Evolutionary conservation across 1,140 invertebrate genomes (phyloP).

Genomic region (Berghia stephanieae): DNA sequence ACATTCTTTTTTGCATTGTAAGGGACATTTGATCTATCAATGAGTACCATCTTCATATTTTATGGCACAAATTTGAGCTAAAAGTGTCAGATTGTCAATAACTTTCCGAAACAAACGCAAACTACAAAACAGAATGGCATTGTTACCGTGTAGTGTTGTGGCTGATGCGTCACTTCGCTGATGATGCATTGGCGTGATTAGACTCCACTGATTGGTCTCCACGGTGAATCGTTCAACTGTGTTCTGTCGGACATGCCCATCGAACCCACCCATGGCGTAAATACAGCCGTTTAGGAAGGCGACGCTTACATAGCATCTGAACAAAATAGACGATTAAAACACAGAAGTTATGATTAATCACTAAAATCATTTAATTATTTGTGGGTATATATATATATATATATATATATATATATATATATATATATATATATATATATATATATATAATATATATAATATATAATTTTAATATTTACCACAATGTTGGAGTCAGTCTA

Average conservation of each 20-base stretch:
- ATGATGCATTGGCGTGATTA: constrained; percentile 68
- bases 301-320: constrained; percentile 71
- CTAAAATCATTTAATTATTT: neutral
- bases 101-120: neutral
- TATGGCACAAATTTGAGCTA: neutral
- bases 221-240: constrained; percentile 68
- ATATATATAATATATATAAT: neutral
- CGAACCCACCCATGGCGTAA: constrained; percentile 78
- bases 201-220: constrained; percentile 66
- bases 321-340: neutral
- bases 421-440: neutral
- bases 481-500: too few species aligned
- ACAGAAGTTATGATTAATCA: neutral
- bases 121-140: neutral
- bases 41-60: too few species aligned
- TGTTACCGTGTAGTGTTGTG: constrained; percentile 69
- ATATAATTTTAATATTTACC: too few species aligned
- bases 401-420: neutral
- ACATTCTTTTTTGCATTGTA: too few species aligned
- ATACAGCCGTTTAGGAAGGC: constrained; percentile 77
- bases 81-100: neutral
- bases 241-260: constrained; percentile 68
- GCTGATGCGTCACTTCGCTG: constrained; percentile 80
- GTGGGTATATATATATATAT: neutral
- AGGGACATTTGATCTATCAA: too few species aligned